Evolutionary conservation across 2,888 invertebrate genomes (phyloP).

Genomic region (Taphrorychus bicolor): DNA sequence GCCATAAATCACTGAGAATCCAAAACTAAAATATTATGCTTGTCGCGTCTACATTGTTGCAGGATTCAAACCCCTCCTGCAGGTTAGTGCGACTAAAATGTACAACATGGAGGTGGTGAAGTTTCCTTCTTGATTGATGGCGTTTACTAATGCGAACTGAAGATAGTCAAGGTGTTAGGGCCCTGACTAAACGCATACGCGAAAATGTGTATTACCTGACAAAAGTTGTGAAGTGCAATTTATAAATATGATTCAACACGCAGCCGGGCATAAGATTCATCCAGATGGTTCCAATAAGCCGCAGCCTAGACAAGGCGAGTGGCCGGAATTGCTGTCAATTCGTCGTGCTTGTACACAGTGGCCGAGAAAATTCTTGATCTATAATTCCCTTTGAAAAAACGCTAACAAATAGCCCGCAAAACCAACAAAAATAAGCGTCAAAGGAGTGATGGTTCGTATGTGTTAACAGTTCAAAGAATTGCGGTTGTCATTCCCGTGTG

Average conservation of each 20-base stretch:
- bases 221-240: conserved; percentile 12
- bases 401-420: conserved; percentile 2
- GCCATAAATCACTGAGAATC: no score
- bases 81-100: no score
- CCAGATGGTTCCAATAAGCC: conserved; percentile 25
- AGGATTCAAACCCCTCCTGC: no score
- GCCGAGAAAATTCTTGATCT: background rate
- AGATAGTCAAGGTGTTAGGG: no score
- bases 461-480: conserved; percentile 19
- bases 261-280: conserved; percentile 14
- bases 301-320: background rate
- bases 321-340: background rate
- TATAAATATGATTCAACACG: conserved; percentile 23
- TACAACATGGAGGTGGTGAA: no score
- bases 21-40: no score
- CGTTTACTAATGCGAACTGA: background rate
- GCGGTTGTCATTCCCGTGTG: conserved; percentile 9
- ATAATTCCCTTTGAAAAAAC: background rate
- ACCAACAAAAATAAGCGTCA: background rate
- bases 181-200: background rate
- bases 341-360: background rate
- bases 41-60: no score
- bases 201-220: background rate
- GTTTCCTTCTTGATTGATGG: background rate
- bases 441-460: background rate